phyloP scores from a whole-genome alignment of 2,113 vertebrate species.

The Gnathonemus longibarbis region DNA sequence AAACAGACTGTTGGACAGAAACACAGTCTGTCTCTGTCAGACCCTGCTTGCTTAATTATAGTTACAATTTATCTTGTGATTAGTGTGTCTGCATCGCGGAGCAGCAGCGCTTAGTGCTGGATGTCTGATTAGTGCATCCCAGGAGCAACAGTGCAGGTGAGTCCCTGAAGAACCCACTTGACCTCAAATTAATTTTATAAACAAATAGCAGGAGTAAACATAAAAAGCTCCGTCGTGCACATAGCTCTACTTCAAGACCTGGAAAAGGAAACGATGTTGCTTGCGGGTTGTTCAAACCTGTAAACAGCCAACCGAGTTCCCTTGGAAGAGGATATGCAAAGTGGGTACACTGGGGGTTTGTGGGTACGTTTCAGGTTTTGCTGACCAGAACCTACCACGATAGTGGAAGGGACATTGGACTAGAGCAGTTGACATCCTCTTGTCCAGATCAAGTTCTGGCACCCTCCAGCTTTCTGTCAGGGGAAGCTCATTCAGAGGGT shows the following conservation, averaged over 20 bases:
- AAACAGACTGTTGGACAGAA: conserved; percentile 23
- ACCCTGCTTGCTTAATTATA: neutral
- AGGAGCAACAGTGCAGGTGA: neutral
- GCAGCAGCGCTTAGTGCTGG: neutral
- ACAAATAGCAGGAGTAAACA: neutral
- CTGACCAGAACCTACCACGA: neutral
- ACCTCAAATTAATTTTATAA: neutral
- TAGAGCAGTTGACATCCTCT: conserved; percentile 43
- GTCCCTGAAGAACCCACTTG: neutral
- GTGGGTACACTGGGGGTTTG: no score
- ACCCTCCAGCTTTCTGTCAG: conserved; percentile 50
- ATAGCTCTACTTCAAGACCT: neutral
- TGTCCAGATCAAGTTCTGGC: conserved; percentile 49
- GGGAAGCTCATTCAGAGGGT: conserved; percentile 47
- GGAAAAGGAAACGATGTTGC: neutral
- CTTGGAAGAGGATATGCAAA: neutral
- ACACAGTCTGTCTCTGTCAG: neutral
- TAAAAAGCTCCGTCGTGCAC: neutral
- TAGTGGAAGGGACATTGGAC: conserved; percentile 52
- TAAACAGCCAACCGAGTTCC: neutral
- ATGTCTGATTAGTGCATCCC: neutral
- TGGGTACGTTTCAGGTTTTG: neutral
- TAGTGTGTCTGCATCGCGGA: neutral
- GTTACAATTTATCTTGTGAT: neutral
- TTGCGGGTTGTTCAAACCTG: neutral